These are phyloP conservation scores for Andrena fulva DNA, from an alignment of 2,888 invertebrate genomes.

Conservation along the genomic window DNA sequence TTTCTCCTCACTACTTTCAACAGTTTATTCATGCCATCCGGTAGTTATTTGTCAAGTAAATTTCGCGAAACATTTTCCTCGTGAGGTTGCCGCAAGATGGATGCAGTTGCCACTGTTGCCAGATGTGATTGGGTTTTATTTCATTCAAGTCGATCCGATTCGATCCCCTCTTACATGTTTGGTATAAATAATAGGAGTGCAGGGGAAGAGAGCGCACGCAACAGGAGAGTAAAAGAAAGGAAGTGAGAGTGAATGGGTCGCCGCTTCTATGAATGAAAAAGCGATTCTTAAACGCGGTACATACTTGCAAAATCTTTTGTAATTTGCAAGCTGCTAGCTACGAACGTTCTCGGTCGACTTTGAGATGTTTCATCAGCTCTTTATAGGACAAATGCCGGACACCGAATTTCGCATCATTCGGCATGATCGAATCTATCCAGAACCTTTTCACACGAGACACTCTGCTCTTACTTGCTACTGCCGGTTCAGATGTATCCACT, in stretches of 20 bases:
- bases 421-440: too few relatives aligned
- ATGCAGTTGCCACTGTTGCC: too few relatives aligned
- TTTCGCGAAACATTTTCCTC: not conserved
- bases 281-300: conserved; percentile 76
- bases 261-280: conserved; percentile 83
- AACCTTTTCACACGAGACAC: too few relatives aligned
- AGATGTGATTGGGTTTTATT: not conserved
- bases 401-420: too few relatives aligned
- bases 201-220: conserved; percentile 35
- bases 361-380: too few relatives aligned
- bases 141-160: not conserved
- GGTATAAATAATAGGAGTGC: not conserved
- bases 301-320: not conserved
- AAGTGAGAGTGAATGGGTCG: conserved; percentile 76
- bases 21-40: conserved; percentile 41
- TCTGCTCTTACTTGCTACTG: too few relatives aligned
- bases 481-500: too few relatives aligned
- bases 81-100: too few relatives aligned
- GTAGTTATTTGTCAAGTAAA: conserved; percentile 31
- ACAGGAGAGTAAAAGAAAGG: conserved; percentile 33
- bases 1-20: not conserved
- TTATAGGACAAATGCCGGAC: too few relatives aligned
- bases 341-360: not conserved
- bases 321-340: not conserved
- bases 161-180: not conserved